These are phyloP conservation scores for Gavialis gangeticus DNA, from an alignment of 2,113 vertebrate genomes.

Conservation along the genomic window DNA sequence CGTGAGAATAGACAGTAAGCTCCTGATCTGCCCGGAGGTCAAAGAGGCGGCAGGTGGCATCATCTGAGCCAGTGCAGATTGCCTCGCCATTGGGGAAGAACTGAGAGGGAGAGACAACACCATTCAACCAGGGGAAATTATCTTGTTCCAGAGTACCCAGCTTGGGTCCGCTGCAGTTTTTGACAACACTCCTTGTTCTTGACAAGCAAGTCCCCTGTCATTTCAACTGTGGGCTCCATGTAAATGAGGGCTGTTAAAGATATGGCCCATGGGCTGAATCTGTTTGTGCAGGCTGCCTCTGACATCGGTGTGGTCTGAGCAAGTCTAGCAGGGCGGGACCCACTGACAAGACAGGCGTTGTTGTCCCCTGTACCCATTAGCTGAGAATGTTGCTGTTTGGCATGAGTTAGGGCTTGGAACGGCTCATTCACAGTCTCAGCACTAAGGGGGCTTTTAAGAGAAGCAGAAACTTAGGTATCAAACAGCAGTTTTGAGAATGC, in stretches of 20 bases:
- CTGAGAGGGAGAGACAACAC: constrained; percentile 64
- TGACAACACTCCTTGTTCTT: not conserved
- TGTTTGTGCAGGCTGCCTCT: too few relatives aligned
- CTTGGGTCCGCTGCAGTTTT: not conserved
- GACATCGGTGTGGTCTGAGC: too few relatives aligned
- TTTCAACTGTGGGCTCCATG: not conserved
- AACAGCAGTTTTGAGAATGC: not conserved
- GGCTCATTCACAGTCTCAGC: too few relatives aligned
- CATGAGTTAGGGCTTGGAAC: too few relatives aligned
- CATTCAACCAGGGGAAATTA: not conserved
- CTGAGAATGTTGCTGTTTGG: too few relatives aligned
- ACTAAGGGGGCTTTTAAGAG: too few relatives aligned
- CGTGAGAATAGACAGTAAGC: constrained; percentile 90
- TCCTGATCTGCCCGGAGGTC: constrained; percentile 98
- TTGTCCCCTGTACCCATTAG: too few relatives aligned
- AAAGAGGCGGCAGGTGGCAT: constrained; percentile 92
- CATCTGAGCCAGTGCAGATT: constrained; percentile 95
- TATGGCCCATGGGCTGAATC: too few relatives aligned
- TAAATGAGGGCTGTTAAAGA: not conserved
- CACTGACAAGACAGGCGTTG: too few relatives aligned
- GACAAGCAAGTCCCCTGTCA: too few relatives aligned
- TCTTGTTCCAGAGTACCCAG: not conserved
- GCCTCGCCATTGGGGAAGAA: constrained; percentile 96
- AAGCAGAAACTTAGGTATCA: not conserved
- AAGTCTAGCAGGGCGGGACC: too few relatives aligned